A percentile compares a stretch with the other conserved stretches of the same genome.
Conservation (phyloP, 2,888 invertebrate genomes). For the Noctua janthina region DNA sequence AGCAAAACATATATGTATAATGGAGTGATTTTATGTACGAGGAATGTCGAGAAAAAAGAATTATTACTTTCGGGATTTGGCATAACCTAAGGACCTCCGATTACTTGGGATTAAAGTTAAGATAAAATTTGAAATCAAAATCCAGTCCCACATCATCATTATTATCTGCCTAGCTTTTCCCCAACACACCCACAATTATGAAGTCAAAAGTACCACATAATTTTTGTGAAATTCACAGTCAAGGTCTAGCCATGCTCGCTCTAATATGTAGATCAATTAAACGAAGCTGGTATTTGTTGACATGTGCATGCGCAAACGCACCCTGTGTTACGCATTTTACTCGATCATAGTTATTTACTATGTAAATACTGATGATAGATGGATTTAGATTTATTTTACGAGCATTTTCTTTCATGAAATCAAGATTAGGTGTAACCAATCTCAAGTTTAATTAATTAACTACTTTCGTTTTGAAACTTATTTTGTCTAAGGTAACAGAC, state of each 20-base stretch:
- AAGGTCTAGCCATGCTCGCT: background rate
- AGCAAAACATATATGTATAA: background rate
- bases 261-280: slow-evolving; percentile 7
- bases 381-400: background rate
- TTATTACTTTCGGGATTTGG: background rate
- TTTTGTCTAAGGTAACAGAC: background rate
- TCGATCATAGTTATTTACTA: slow-evolving; percentile 16
- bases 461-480: background rate
- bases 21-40: background rate
- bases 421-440: background rate
- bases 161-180: background rate
- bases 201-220: background rate
- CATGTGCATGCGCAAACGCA: slow-evolving; percentile 45
- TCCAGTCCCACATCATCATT: background rate
- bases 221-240: background rate
- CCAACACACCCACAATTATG: background rate
- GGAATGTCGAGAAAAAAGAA: background rate
- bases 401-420: background rate
- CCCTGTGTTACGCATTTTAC: slow-evolving; percentile 50
- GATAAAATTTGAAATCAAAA: background rate
- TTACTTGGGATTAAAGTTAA: background rate
- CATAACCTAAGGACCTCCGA: background rate
- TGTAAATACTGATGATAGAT: slow-evolving; percentile 2
- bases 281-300: slow-evolving; percentile 35
- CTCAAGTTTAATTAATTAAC: background rate